Conservation (phyloP, 2,888 invertebrate species). For the Rhamphomyia laevipes region DNA sequence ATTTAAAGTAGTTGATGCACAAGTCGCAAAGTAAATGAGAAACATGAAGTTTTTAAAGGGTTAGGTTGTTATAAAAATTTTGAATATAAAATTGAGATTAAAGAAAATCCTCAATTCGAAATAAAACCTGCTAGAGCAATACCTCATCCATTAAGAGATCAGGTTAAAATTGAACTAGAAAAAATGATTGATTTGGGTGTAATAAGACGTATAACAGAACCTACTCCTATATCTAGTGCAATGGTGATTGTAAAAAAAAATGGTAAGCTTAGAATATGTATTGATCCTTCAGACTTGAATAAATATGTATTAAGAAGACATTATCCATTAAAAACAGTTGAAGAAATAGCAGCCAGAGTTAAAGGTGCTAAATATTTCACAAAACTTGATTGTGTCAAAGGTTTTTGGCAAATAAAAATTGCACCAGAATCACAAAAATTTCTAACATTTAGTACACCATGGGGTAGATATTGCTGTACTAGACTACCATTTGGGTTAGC, state of each 20-base stretch:
- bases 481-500: neutral
- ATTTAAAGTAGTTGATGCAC: constrained; percentile 1
- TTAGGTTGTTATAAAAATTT: constrained; percentile 11
- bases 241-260: constrained; percentile 13
- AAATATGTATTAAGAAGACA: constrained; percentile 13
- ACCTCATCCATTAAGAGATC: constrained; percentile 12
- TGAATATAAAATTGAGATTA: constrained; percentile 6
- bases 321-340: constrained; percentile 13
- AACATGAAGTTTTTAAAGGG: constrained; percentile 9
- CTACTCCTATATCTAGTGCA: constrained; percentile 11
- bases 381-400: neutral
- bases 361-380: constrained; percentile 13
- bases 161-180: constrained; percentile 12
- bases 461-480: neutral
- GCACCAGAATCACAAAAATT: neutral
- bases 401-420: neutral
- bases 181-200: constrained; percentile 10
- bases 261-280: constrained; percentile 10
- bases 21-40: constrained; percentile 6
- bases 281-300: constrained; percentile 11
- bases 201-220: constrained; percentile 9
- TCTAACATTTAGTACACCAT: neutral
- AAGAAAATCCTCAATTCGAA: constrained; percentile 12
- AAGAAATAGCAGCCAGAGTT: constrained; percentile 13
- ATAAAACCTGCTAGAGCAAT: constrained; percentile 12